Evolutionary conservation across 2,888 invertebrate genomes (phyloP).

Genomic region (Platycnemis pennipes): DNA sequence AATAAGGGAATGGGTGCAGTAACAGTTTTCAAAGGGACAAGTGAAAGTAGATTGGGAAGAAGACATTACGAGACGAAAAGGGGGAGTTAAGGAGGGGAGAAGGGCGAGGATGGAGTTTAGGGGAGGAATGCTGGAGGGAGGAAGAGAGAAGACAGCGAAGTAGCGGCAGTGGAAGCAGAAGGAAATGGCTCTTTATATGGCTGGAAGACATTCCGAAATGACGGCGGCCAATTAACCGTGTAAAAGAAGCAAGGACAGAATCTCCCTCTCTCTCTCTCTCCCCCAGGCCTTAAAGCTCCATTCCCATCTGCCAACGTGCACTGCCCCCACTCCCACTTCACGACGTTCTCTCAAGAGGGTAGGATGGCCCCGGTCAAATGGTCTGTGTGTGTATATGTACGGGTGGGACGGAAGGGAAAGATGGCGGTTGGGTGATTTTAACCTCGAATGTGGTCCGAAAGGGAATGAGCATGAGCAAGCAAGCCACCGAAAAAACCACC

Average conservation of each 20-base stretch:
- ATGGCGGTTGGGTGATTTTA: neutral
- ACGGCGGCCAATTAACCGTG: constrained; percentile 61
- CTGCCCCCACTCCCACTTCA: neutral
- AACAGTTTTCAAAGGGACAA: too few relatives aligned
- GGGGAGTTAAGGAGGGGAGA: too few relatives aligned
- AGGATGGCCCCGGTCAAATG: neutral
- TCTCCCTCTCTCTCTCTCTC: neutral
- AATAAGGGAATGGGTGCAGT: too few relatives aligned
- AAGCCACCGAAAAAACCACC: neutral
- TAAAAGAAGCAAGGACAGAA: constrained; percentile 26
- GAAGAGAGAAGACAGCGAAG: neutral
- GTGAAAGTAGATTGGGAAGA: too few relatives aligned
- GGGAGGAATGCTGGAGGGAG: neutral
- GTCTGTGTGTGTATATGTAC: neutral
- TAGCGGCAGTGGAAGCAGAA: neutral
- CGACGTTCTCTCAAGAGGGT: neutral
- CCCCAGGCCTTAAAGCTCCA: neutral
- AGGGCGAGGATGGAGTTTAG: too few relatives aligned
- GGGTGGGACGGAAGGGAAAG: neutral
- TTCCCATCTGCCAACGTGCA: neutral
- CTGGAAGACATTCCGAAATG: constrained; percentile 35
- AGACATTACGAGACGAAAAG: too few relatives aligned
- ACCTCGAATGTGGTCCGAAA: neutral
- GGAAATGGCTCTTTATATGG: constrained; percentile 40
- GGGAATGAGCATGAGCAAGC: neutral